A percentile compares a stretch with the other conserved stretches of the same genome.
Conservation (phyloP, 2,888 invertebrate genomes). For the Tenodera sinensis region DNA sequence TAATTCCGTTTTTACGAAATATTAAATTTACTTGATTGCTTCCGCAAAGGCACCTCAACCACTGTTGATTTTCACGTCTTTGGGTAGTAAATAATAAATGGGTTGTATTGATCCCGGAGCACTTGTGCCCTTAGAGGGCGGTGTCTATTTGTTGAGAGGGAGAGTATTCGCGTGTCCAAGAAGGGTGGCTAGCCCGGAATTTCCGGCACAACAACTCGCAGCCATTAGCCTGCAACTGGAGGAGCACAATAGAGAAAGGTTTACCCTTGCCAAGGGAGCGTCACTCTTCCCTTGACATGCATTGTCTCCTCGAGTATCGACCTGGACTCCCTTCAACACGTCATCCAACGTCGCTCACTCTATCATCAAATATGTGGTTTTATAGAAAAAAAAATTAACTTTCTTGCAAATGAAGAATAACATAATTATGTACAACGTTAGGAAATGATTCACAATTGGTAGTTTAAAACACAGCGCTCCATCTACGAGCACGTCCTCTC, state of each 20-base stretch:
- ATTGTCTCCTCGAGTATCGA: background rate
- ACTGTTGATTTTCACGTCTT: background rate
- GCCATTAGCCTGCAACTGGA: background rate
- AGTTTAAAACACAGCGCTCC: no score
- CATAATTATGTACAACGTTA: no score
- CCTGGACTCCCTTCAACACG: background rate
- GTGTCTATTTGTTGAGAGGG: background rate
- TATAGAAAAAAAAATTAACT: no score
- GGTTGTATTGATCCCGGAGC: background rate
- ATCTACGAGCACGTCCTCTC: no score
- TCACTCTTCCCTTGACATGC: background rate
- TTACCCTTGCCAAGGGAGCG: background rate
- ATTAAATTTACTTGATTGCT: background rate
- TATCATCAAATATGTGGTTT: no score
- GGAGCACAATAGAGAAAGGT: background rate
- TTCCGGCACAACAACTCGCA: background rate
- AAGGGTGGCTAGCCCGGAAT: background rate
- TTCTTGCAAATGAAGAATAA: no score
- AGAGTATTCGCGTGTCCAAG: background rate
- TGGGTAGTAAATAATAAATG: background rate
- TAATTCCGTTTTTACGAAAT: background rate
- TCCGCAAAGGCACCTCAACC: background rate
- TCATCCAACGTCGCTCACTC: background rate
- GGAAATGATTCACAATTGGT: no score
- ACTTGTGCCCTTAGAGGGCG: background rate